Conservation (phyloP, 1,140 invertebrate species). For the Dendrolimus punctatus region DNA sequence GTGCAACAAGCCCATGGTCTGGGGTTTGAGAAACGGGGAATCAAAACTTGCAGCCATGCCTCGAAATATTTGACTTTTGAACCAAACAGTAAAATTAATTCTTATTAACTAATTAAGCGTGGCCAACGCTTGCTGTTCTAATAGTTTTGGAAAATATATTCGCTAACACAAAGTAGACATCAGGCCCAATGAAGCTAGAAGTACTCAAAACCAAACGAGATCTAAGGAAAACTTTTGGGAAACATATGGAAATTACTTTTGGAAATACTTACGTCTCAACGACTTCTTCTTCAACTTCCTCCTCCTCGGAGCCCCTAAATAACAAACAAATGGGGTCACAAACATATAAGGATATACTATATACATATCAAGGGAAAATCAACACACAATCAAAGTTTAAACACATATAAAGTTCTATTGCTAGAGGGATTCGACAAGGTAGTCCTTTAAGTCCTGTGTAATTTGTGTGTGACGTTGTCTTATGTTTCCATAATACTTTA, state of each 20-base stretch:
- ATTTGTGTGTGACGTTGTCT: too few relatives aligned
- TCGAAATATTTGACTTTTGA: slow-evolving; percentile 19
- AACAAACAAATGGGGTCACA: slow-evolving; percentile 22
- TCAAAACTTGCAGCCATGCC: slow-evolving; percentile 28
- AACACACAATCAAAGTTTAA: too few relatives aligned
- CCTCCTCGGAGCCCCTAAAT: slow-evolving; percentile 76
- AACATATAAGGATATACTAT: slow-evolving; percentile 2
- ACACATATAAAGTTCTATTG: too few relatives aligned
- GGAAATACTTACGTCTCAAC: slow-evolving; percentile 78
- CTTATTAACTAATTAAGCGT: neutral
- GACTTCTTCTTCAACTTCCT: slow-evolving; percentile 78
- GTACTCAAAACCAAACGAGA: slow-evolving; percentile 45
- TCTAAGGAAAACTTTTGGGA: slow-evolving; percentile 34
- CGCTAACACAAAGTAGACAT: slow-evolving; percentile 43
- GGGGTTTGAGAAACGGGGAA: slow-evolving; percentile 23
- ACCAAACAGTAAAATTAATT: slow-evolving; percentile 10
- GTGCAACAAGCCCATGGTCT: slow-evolving; percentile 47
- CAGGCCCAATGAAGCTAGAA: slow-evolving; percentile 49
- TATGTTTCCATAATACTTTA: too few relatives aligned
- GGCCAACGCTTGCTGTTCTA: slow-evolving; percentile 6
- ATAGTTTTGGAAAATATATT: slow-evolving; percentile 35
- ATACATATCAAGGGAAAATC: neutral
- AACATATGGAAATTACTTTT: slow-evolving; percentile 11
- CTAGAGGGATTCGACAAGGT: too few relatives aligned
- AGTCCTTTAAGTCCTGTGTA: too few relatives aligned